A percentile compares a stretch with the other conserved stretches of the same genome.
phyloP scores from a whole-genome alignment of 2,888 invertebrate species.

The Cartodere bifasciata region DNA sequence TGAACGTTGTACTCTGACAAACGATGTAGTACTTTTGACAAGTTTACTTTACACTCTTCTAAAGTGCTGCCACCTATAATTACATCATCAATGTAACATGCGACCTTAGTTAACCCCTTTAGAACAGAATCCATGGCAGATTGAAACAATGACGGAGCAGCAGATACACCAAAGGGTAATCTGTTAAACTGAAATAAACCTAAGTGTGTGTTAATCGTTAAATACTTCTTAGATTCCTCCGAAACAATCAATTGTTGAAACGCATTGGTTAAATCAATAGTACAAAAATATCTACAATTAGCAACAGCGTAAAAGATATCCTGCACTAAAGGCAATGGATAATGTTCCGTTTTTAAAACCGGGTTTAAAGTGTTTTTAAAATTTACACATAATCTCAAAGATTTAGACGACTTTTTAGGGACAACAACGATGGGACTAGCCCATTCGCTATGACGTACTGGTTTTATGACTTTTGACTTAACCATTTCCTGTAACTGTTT shows the following conservation, averaged over 20 bases:
- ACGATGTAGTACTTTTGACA: neutral
- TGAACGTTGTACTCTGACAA: constrained; percentile 6
- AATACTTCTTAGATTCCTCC: constrained; percentile 12
- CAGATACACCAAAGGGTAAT: constrained; percentile 18
- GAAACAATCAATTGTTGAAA: constrained; percentile 17
- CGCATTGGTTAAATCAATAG: constrained; percentile 17
- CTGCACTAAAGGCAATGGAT: constrained; percentile 21
- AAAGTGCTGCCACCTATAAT: constrained; percentile 5
- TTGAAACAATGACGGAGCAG: constrained; percentile 18
- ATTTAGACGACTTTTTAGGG: constrained; percentile 14
- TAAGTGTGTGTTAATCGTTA: constrained; percentile 18
- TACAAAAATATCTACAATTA: constrained; percentile 16
- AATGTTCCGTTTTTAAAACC: constrained; percentile 16
- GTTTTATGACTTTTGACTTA: constrained; percentile 11
- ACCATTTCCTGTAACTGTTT: constrained; percentile 13
- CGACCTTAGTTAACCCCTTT: constrained; percentile 2
- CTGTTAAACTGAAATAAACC: constrained; percentile 18
- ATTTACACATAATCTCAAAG: constrained; percentile 22
- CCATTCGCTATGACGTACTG: constrained; percentile 16
- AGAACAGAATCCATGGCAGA: constrained; percentile 10
- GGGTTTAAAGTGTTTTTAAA: constrained; percentile 19
- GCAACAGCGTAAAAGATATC: constrained; percentile 20
- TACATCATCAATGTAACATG: constrained; percentile 8
- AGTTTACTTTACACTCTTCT: constrained; percentile 7
- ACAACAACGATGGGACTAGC: constrained; percentile 21